Evolutionary conservation across 2,888 invertebrate genomes (phyloP), one percentile per base, ranked within the genome.

Genomic region (Tachina grossa): DNA sequence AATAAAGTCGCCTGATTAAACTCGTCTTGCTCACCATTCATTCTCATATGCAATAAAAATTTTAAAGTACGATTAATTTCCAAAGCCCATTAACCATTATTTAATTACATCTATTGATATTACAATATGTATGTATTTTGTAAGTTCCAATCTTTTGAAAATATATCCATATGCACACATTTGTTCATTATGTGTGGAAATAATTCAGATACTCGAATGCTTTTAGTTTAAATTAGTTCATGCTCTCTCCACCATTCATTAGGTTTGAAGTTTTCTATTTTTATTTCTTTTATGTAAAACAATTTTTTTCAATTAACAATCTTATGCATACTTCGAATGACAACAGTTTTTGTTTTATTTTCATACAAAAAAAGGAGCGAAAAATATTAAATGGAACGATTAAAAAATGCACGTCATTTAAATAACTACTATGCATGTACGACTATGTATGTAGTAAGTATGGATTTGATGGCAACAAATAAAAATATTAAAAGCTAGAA

Each of bases 251-350:
- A 39, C 39, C 53, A 75, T 69, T 66, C 75, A 69, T 76, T 76
- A 47, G 14, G 61, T 55, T 53, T 61, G 13, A n/a, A 61, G 45
- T 69, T 72, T n/a, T 72, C 65, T 19, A 69, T 53, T 66, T 71
- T 63, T 0, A 3, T 83, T 66, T 57, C 31, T 31, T 31, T 31
- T 31, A 4, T 53, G n/a, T 19, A 55, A 57, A 82, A 51, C 13
- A 53, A 13, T 74, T 66, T 69, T 83, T 86, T 83, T 87, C 71
- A 81, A 83, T 83, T 83, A 78, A 85, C 77, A 85, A 61, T 78
- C 45, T 69, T 43, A 22, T 74, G 65, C 55, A 55, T 66, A 61
- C 47, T 80, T 85, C 72, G 55, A 87, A 84, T 79, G 87, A 83
- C 66, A 85, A 75, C 71, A 82, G 47, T 76, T 79, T 76, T 43